phyloP scores from a whole-genome alignment of 2,888 invertebrate species.

The Drosophila prostipennis region DNA sequence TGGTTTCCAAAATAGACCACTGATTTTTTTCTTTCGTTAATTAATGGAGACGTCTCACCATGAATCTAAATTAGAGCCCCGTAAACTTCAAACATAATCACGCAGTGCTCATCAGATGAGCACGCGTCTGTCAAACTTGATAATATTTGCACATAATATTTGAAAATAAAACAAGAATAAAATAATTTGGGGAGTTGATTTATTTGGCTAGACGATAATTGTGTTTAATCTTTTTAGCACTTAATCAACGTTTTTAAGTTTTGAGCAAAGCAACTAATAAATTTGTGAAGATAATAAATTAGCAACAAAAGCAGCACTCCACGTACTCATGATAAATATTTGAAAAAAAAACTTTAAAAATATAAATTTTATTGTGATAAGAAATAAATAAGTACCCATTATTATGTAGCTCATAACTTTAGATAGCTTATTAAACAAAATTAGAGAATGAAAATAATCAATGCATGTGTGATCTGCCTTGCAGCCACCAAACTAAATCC shows the following conservation, averaged over 20 bases:
- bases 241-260: not conserved
- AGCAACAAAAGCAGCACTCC: not conserved
- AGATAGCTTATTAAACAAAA: too few species aligned
- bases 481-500: constrained; percentile 30
- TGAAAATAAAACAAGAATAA: not conserved
- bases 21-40: not conserved
- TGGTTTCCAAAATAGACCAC: constrained; percentile 3
- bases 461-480: not conserved
- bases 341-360: too few species aligned
- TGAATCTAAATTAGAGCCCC: not conserved
- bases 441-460: not conserved
- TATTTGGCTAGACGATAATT: constrained; percentile 10
- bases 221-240: not conserved
- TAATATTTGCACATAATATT: not conserved
- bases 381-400: too few species aligned
- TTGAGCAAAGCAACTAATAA: not conserved
- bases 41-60: constrained; percentile 7
- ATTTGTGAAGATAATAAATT: not conserved
- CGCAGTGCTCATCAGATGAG: constrained; percentile 10
- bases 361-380: too few species aligned
- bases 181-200: not conserved
- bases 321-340: not conserved
- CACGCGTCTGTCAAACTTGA: constrained; percentile 4
- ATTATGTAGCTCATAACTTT: too few species aligned
- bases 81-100: constrained; percentile 7